Percentiles rank a stretch among this genome's conserved stretches.
Conservation (phyloP, 2,113 vertebrate species). For the Centropristis striata region DNA sequence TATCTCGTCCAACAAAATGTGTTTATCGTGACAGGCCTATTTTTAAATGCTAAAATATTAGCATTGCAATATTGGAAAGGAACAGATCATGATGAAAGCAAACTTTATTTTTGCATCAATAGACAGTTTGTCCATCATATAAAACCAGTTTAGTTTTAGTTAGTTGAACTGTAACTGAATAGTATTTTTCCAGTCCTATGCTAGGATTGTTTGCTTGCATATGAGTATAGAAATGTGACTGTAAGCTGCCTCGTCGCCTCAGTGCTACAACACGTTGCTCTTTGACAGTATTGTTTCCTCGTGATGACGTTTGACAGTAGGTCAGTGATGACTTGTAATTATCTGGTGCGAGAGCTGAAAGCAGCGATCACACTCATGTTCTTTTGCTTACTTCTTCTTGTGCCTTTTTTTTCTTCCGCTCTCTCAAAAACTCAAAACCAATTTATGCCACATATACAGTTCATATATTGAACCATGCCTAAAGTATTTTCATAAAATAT, state of each 20-base stretch:
- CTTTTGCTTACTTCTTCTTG: conserved; percentile 33
- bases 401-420: conserved; percentile 68
- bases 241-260: conserved; percentile 49
- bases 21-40: too few relatives aligned
- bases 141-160: conserved; percentile 36
- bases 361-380: conserved; percentile 12
- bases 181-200: conserved; percentile 33
- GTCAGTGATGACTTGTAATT: conserved; percentile 72
- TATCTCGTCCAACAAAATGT: too few relatives aligned
- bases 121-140: conserved; percentile 20
- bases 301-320: conserved; percentile 58
- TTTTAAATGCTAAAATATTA: conserved; percentile 18
- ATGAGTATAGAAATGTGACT: conserved; percentile 58
- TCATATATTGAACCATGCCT: conserved; percentile 58
- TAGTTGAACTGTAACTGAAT: conserved; percentile 46
- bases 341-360: conserved; percentile 25
- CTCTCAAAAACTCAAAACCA: conserved; percentile 29
- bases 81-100: conserved; percentile 8
- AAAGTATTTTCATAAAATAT: conserved; percentile 74
- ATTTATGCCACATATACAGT: conserved; percentile 61
- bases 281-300: conserved; percentile 30
- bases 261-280: conserved; percentile 25
- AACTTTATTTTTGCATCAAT: conserved; percentile 21
- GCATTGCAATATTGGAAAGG: conserved; percentile 27
- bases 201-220: conserved; percentile 57